Conservation (phyloP, 2,113 vertebrate species). For the Phoenicopterus ruber region DNA sequence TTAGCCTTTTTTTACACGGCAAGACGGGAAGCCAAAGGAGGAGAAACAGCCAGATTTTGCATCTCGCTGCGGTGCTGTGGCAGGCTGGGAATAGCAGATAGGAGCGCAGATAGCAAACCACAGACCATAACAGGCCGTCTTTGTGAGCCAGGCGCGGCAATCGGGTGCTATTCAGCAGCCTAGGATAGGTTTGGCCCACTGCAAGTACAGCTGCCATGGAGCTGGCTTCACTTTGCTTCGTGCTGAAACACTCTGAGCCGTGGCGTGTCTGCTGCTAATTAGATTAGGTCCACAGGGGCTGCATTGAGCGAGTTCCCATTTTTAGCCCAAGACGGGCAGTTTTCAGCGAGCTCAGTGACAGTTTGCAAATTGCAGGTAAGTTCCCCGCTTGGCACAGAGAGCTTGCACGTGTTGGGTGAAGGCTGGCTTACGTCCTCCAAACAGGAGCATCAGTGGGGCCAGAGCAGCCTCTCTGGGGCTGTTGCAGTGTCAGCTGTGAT, state of each 20-base stretch:
- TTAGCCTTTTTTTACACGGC: not conserved
- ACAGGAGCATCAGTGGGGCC: not conserved
- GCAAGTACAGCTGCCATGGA: not conserved
- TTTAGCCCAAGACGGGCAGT: not conserved
- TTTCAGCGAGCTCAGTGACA: not conserved
- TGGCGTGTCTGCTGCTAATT: not conserved
- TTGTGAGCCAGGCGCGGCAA: not conserved
- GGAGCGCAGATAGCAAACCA: not conserved
- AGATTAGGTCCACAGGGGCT: not conserved
- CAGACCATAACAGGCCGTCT: not conserved
- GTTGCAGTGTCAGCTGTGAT: not conserved
- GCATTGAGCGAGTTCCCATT: rapidly evolving
- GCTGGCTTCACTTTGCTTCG: not conserved
- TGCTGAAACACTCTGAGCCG: not conserved
- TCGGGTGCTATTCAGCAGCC: not conserved
- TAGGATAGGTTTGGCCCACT: not conserved
- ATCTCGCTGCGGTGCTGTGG: not conserved
- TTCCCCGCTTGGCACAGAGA: not conserved
- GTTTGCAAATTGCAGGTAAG: not conserved
- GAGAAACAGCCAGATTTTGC: not conserved
- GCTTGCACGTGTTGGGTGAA: rapidly evolving
- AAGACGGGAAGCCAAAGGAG: not conserved
- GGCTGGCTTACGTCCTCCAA: not conserved
- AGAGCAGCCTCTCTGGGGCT: not conserved
- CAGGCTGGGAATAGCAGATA: not conserved